Conservation (phyloP, 2,113 vertebrate genomes). For the Zapornia atra region DNA sequence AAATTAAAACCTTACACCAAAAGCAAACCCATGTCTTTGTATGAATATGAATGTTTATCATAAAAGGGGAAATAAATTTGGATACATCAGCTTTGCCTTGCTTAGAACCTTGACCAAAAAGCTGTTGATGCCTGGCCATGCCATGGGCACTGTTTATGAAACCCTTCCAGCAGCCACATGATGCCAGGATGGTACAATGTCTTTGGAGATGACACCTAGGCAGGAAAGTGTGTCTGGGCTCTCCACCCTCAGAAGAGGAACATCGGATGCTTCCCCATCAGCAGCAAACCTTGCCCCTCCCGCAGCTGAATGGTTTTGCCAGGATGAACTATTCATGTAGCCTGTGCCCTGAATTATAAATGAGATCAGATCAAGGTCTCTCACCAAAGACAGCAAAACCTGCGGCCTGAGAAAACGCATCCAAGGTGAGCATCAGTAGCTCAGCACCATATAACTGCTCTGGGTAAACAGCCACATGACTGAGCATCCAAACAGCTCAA, state of each 20-base stretch:
- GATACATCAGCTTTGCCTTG: not conserved
- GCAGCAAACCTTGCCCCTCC: not conserved
- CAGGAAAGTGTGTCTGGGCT: not conserved
- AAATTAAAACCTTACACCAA: not conserved
- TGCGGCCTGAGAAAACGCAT: not conserved
- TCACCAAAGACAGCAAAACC: not conserved
- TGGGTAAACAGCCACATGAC: not conserved
- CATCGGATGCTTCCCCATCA: not conserved
- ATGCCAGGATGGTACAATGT: not conserved
- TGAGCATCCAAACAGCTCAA: not conserved
- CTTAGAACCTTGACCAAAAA: not conserved
- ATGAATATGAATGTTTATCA: not conserved
- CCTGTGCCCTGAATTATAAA: not conserved
- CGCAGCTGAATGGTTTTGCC: not conserved
- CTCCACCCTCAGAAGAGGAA: not conserved
- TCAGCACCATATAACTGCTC: not conserved
- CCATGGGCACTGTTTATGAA: rapidly evolving
- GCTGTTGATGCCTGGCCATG: not conserved
- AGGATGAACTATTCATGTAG: not conserved
- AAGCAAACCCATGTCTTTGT: not conserved
- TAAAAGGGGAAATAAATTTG: not conserved
- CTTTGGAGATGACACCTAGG: not conserved
- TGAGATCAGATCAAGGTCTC: too few relatives aligned
- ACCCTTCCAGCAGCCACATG: rapidly evolving
- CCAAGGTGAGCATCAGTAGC: not conserved